Base-by-base conservation (phyloP, 1,140 invertebrate genomes). In the Achatina immaculata region DNA sequence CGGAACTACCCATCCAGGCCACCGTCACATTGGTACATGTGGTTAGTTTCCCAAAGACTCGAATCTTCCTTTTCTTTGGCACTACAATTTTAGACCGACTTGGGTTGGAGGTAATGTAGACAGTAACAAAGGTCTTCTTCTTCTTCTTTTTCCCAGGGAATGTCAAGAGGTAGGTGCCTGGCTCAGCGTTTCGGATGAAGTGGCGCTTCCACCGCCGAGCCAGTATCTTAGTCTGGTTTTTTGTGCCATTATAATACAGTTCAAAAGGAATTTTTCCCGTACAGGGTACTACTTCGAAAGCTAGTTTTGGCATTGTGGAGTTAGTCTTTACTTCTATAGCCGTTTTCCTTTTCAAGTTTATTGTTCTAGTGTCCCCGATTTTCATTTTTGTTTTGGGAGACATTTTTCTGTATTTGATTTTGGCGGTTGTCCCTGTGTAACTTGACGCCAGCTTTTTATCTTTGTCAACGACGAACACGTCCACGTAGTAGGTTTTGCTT, bases 401-500 rank as follows among this genome's bases (percentile, higher is more conserved):
- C 62, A 58, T 83, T 68, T 82, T 82, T 40, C 40, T 72, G n/a
- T 77, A 81, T 75, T 83, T 84, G 36, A 84, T 87, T 42, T 81
- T 87, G 11, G 86, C 85, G 16, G 74, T 81, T 0, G 85, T 83
- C 21, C 88, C 87, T 16, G 80, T 81, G 78, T 90, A 92, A 11
- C 85, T 81, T 0, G 84, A 82, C 38, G 85, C 85, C 21, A 78
- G 81, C 48, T 90, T 88, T 19, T 85, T 89, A 19, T 73, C 38
- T 16, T 74, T 75, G 75, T 90, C 87, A 1, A 89, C 65, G 0
- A 86, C 87, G 83, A 89, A 91, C 11, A 91, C 90, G 81, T 91
- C 90, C 7, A 91, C 82, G 73, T 81, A 89, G 74, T 92, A 92
- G 11, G 81, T 86, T 31, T 81, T 84, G n/a, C 86, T 88, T 2